Base-by-base conservation (phyloP, 2,113 vertebrate species). In the Coturnix japonica region DNA sequence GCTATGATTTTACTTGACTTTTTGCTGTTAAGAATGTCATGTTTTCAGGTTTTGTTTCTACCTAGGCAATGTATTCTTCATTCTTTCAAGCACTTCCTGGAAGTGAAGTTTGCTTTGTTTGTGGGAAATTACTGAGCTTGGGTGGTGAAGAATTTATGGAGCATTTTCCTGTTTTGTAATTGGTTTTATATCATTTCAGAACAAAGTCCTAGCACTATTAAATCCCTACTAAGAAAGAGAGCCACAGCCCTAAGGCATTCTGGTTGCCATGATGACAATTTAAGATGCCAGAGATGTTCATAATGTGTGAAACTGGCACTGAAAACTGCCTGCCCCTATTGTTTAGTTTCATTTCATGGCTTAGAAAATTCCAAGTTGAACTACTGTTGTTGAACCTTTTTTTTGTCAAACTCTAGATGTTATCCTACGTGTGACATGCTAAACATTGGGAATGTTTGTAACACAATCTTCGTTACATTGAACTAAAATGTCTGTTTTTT, bases 41-140 rank as follows among this genome's bases (percentile, higher is more conserved):
- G 20, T 74, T 86, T 91, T 90, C n/a, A 67, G 60, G 60, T 9
- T 67, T 88, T 94, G 41, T 90, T 94, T 88, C 49, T 84, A 73
- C n/a, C 77, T 84, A 11, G 9, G 3, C 47, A 66, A 33, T 46
- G 10, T 71, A 49, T 76, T 76, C 37, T 47, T 83, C 20, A 10
- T 78, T 67, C 59, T 95, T 83, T 75, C 33, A n/a, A 61, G n/a
- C n/a, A 53, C 26, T 78, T 94, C 51, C 73, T 90, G 70, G 73
- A 85, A 76, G 25, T 49, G 60, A 18, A 91, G 20, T 71, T 83
- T 31, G 10, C 72, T 60, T 8, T 71, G 60, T 73, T 81, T 43
- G 39, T 81, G 85, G n/a, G 73, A 90, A 88, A 85, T 81, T 22
- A 41, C 46, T 88, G 2, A n/a, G 13, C 26, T 89, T 57, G 49